phyloP scores from a whole-genome alignment of 2,113 vertebrate species.

The Centropus bengalensis region DNA sequence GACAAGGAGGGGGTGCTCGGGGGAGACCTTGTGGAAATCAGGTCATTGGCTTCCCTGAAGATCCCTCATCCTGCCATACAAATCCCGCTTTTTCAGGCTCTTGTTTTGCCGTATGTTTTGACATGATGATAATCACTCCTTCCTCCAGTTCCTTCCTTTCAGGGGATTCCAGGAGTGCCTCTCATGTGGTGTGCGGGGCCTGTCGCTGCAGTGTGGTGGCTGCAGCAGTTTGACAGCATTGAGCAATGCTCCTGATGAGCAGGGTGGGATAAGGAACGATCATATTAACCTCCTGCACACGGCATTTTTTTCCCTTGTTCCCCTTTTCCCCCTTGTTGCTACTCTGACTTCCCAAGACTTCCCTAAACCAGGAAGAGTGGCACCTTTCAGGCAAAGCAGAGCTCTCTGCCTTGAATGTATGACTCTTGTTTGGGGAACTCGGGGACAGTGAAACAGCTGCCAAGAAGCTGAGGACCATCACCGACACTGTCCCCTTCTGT shows the following conservation, averaged over 20 bases:
- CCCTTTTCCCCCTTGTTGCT: not conserved
- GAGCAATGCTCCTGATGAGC: not conserved
- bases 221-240: not conserved
- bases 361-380: not conserved
- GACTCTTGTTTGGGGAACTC: not conserved
- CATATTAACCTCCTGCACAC: not conserved
- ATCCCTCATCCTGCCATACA: not conserved
- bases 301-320: not conserved
- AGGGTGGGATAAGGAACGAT: not conserved
- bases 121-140: not conserved
- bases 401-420: not conserved
- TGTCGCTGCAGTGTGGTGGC: not conserved
- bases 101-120: not conserved
- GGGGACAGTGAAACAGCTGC: not conserved
- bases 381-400: not conserved
- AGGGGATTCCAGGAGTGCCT: not conserved
- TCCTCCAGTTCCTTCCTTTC: not conserved
- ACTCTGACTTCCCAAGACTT: not conserved
- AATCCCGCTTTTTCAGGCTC: not conserved
- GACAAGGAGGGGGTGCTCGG: not conserved
- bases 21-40: not conserved
- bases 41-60: not conserved
- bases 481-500: not conserved
- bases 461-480: not conserved
- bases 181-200: accelerated